Base-by-base conservation (phyloP, 1,140 invertebrate species). In the Xylocopa sonorina region DNA sequence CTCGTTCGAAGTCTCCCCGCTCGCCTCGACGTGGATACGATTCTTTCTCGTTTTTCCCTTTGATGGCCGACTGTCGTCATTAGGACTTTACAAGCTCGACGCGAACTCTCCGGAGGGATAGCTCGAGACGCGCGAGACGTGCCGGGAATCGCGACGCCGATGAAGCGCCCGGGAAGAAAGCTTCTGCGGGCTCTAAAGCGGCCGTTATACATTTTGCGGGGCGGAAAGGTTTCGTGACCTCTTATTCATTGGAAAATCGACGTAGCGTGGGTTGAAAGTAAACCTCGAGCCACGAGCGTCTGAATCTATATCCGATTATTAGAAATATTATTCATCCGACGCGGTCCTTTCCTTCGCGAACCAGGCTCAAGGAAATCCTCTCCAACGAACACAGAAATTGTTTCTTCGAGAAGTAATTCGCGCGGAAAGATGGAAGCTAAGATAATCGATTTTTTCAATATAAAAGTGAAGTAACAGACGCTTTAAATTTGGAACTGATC, bases 61-160 rank as follows among this genome's bases (percentile, higher is more conserved):
- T 64, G 58, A 55, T 48, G 53, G 78, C 57, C 58, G 86, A 77
- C 53, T 87, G 69, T 76, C 81, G 78, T 88, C 87, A 88, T 89
- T 89, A 89, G 88, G 83, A 88, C 78, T 87, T 88, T 86, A 87
- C 83, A 85, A 80, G 79, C 83, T 78, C 72, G 74, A 73, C 78
- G 82, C 80, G 74, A 84, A 84, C 64, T 84, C 72, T 74, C 57
- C 48, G 62, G 71, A 68, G 75, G 62, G 60, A 55, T 27, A 21
- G 57, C 50, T 46, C 24, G 50, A 67, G 67, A 69, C 72, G 72
- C 55, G 51, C 66, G 24, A 69, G 50, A 86, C 84, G 84, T 86
- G 84, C 75, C 51, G 66, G 50, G 84, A 86, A 86, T 86, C 60
- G 27, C 50, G 71, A 79, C 80, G 67, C 51, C 46, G n/a, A 18